Evolutionary conservation across 2,888 invertebrate species (phyloP).

Genomic region (Lasius fuliginosus): DNA sequence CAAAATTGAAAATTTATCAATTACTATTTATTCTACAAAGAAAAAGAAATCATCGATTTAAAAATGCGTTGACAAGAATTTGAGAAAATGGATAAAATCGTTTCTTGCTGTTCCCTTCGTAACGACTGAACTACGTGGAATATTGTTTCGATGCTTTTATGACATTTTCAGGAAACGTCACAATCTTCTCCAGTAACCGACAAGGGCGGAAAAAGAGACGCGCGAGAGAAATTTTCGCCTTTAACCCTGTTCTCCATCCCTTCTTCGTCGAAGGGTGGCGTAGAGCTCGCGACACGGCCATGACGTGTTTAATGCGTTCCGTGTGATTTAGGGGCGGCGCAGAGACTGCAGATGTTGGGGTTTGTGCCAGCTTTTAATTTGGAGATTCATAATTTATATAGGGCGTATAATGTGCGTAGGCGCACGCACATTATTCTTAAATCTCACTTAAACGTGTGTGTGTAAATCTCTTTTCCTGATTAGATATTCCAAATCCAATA

Average conservation of each 20-base stretch:
- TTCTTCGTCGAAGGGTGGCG: slow-evolving; percentile 28
- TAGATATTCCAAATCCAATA: slow-evolving; percentile 6
- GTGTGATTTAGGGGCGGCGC: slow-evolving; percentile 50
- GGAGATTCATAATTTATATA: slow-evolving; percentile 54
- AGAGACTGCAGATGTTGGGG: slow-evolving; percentile 50
- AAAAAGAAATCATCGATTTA: neutral
- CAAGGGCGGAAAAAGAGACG: slow-evolving; percentile 32
- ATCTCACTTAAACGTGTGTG: slow-evolving; percentile 15
- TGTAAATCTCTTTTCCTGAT: slow-evolving; percentile 10
- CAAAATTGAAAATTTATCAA: neutral
- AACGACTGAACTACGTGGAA: neutral
- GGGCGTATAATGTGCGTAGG: slow-evolving; percentile 33
- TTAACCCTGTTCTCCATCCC: slow-evolving; percentile 17
- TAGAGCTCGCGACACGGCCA: slow-evolving; percentile 46
- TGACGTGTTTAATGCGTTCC: slow-evolving; percentile 56
- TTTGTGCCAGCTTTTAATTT: slow-evolving; percentile 52
- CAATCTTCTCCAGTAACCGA: slow-evolving; percentile 15
- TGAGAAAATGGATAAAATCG: slow-evolving; percentile 12
- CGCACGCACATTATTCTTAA: slow-evolving; percentile 36
- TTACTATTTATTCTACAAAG: neutral
- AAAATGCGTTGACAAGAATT: slow-evolving; percentile 28
- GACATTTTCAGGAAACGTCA: slow-evolving; percentile 17
- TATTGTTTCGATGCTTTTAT: slow-evolving; percentile 32
- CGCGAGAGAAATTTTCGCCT: slow-evolving; percentile 50
- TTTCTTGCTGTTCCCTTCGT: neutral